Evolutionary conservation across 2,113 vertebrate species (phyloP).

Genomic region (Piprites chloris): DNA sequence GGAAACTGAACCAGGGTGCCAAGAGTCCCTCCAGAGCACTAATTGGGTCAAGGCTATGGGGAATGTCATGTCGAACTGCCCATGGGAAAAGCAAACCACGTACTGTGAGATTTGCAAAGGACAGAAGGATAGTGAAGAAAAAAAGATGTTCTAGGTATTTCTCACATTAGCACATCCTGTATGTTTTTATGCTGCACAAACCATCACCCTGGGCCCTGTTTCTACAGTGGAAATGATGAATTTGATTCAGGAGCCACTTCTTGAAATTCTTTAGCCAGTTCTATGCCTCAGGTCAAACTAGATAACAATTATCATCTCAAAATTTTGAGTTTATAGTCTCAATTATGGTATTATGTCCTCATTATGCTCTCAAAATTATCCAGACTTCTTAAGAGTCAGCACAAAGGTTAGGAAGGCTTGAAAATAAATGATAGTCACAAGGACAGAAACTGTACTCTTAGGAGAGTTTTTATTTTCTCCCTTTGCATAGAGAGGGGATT

Average conservation of each 20-base stretch:
- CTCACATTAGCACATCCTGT: not conserved
- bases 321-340: conserved; percentile 9
- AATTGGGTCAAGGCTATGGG: not conserved
- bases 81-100: not conserved
- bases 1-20: not conserved
- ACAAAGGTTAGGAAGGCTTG: not conserved
- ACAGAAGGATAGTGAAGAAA: not conserved
- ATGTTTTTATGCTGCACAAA: not conserved
- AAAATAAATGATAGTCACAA: not conserved
- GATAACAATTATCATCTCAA: not conserved
- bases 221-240: not conserved
- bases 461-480: not conserved
- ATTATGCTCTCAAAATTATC: conserved; percentile 14
- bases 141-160: not conserved
- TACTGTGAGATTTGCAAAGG: not conserved
- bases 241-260: conserved; percentile 9
- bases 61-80: not conserved
- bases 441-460: not conserved
- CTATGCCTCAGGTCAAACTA: not conserved
- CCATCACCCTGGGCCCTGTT: not conserved
- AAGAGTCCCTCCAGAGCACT: not conserved
- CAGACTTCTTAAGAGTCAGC: not conserved
- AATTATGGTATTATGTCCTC: not conserved
- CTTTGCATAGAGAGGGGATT: not conserved
- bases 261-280: not conserved